Percentiles rank a stretch among this genome's conserved stretches.
Conservation (phyloP, 2,797 vertebrate genomes). For the Fistularia tabacaria region DNA sequence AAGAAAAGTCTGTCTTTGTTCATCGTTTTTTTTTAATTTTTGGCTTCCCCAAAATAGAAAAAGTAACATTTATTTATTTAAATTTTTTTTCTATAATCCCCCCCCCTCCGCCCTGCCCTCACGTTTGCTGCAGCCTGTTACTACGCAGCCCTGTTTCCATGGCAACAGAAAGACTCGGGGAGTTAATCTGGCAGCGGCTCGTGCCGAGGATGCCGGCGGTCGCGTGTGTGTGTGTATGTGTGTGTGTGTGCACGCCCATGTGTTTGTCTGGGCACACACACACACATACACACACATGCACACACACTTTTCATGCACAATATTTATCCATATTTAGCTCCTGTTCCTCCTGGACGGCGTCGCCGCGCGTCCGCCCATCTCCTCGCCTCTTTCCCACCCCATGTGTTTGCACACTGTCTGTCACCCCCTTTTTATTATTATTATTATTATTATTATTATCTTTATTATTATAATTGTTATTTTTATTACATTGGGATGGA, state of each 20-base stretch:
- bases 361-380: not conserved
- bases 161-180: constrained; percentile 42
- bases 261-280: constrained; percentile 5
- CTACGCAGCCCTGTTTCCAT: constrained; percentile 64
- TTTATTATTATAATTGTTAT: too few relatives aligned
- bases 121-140: constrained; percentile 26
- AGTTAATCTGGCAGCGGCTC: constrained; percentile 41
- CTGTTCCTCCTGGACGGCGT: constrained; percentile 4
- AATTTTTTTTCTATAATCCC: constrained; percentile 30
- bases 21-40: constrained; percentile 7
- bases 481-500: too few relatives aligned
- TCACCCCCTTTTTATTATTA: too few relatives aligned
- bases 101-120: constrained; percentile 15
- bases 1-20: constrained; percentile 24
- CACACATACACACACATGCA: constrained; percentile 7
- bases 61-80: constrained; percentile 25
- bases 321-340: constrained; percentile 31
- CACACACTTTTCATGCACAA: constrained; percentile 6
- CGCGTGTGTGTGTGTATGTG: not conserved
- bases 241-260: constrained; percentile 2
- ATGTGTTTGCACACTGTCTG: too few relatives aligned
- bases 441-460: too few relatives aligned
- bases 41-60: constrained; percentile 25
- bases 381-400: not conserved
- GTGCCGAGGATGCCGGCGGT: constrained; percentile 29